Conservation (phyloP, 2,113 vertebrate species). For the Amphiprion ocellaris region DNA sequence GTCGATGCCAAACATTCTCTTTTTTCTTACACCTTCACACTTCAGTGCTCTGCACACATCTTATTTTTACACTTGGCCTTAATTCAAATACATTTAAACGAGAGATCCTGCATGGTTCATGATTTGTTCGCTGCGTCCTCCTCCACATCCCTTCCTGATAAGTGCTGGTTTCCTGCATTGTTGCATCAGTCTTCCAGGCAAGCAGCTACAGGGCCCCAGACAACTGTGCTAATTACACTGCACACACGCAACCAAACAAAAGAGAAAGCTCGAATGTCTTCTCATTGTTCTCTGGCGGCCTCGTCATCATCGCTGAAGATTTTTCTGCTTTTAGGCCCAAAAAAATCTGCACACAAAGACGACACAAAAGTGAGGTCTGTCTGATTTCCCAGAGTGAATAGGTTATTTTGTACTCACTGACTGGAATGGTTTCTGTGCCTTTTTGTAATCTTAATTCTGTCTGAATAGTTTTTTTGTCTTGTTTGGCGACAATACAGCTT, state of each 20-base stretch:
- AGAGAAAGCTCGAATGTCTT: constrained; percentile 13
- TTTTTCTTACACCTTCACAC: neutral
- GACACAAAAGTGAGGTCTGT: neutral
- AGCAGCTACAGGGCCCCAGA: constrained; percentile 35
- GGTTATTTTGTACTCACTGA: neutral
- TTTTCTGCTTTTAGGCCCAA: neutral
- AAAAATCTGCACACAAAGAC: neutral
- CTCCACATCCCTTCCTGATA: constrained; percentile 33
- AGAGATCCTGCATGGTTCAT: constrained; percentile 25
- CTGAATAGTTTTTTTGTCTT: constrained; percentile 29
- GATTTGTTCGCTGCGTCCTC: constrained; percentile 24
- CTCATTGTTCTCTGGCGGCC: neutral
- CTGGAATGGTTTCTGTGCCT: neutral
- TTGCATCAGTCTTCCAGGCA: constrained; percentile 42
- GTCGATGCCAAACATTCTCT: constrained; percentile 40
- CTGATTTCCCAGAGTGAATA: constrained; percentile 3
- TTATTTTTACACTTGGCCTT: constrained; percentile 21
- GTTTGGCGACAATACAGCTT: neutral
- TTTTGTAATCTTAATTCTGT: constrained; percentile 18
- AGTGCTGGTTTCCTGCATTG: constrained; percentile 50
- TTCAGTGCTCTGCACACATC: neutral
- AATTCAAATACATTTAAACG: constrained; percentile 5
- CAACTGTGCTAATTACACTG: constrained; percentile 25
- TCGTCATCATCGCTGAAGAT: neutral
- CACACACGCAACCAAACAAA: constrained; percentile 41